phyloP scores from a whole-genome alignment of 2,797 vertebrate genomes.

The Chiroxiphia lanceolata region DNA sequence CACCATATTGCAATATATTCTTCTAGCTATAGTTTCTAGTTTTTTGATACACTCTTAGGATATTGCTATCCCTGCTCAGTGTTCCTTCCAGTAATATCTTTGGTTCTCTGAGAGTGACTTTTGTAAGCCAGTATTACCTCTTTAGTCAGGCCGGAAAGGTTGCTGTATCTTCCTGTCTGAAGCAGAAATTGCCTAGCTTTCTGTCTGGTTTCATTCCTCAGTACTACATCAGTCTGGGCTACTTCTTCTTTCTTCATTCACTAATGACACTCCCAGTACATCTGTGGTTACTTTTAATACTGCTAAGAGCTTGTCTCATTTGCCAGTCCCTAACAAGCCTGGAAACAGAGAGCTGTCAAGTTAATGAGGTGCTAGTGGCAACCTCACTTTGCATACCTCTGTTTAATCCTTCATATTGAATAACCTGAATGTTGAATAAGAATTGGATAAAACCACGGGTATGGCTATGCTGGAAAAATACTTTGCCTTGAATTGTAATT shows the following conservation, averaged over 20 bases:
- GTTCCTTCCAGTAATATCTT: neutral
- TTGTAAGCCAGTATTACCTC: neutral
- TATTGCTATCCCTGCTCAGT: neutral
- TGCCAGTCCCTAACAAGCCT: neutral
- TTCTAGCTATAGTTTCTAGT: neutral
- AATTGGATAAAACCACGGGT: neutral
- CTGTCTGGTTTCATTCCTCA: neutral
- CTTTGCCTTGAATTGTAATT: neutral
- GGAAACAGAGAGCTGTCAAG: neutral
- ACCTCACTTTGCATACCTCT: neutral
- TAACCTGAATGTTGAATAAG: neutral
- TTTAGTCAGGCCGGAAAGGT: neutral
- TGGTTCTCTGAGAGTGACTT: neutral
- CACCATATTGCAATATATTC: neutral
- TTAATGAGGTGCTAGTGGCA: neutral
- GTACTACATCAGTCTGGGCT: neutral
- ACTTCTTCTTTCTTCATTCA: neutral
- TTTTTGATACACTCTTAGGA: neutral
- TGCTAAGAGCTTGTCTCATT: constrained; percentile 2
- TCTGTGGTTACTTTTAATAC: constrained; percentile 35
- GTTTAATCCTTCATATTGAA: neutral
- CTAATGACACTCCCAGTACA: neutral
- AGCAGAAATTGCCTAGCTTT: neutral
- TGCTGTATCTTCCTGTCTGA: neutral
- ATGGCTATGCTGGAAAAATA: neutral